Evolutionary conservation across 1,140 invertebrate genomes (phyloP), one percentile per base, ranked within the genome.

Genomic region (Drosophila sulfurigaster): DNA sequence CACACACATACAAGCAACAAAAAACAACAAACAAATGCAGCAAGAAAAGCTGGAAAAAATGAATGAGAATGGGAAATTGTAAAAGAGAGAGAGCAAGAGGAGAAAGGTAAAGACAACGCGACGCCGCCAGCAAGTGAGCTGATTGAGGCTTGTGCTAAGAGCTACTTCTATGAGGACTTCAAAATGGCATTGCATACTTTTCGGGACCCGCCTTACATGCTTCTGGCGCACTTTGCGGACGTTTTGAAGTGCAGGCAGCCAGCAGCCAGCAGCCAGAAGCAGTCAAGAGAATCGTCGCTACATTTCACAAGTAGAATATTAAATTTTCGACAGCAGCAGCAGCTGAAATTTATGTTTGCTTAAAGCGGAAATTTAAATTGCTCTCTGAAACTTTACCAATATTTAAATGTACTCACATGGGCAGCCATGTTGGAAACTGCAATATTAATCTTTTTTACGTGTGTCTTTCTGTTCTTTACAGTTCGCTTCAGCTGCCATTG

Each of bases 141-240:
- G 52, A 57, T 74, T 48, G 68, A 49, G 65, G 65, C 52, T 65
- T 49, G 46, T 64, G 72, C 52, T 45, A 58, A 75, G 67, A 63
- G 65, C 82, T 69, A 69, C 70, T 77, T 65, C 63, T 57, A 63
- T 54, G 52, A 62, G 62, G 68, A 75, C 62, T 69, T 73, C 59
- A 56, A 79, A 86, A 86, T 64, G 79, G 43, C 82, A 79, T 78
- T 64, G 64, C 78, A 77, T 64, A 57, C 75, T 73, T 56, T 68
- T 79, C 38, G 64, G 48, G 45, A 43, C 73, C 13, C 32, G 54
- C 49, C 49, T 30, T 52, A 70, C 60, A 62, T 35, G 75, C 82
- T 75, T 30, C 49, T 32, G 56, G 48, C 60, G 54, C 62, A 76
- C 71, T 86, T 82, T 74, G 79, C 45, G 30, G 25, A 41, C 28